These are phyloP conservation scores for Ptychobarbus kaznakovi DNA, from an alignment of 2,797 vertebrate genomes.

Conservation along the genomic window DNA sequence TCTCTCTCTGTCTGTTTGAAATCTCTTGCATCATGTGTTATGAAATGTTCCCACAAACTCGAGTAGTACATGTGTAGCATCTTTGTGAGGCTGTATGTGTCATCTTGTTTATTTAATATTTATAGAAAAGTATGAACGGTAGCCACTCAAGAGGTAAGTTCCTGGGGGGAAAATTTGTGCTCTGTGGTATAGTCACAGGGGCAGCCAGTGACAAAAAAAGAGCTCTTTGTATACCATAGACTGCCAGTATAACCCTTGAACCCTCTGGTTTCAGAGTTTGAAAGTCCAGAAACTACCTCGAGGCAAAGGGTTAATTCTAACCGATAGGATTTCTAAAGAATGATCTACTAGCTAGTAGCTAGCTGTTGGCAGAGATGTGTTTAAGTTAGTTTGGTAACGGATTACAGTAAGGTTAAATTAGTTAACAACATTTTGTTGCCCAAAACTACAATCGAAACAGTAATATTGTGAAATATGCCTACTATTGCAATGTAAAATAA, in stretches of 20 bases:
- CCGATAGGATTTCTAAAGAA: not conserved
- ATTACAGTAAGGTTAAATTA: not conserved
- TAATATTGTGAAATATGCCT: not conserved
- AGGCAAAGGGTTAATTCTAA: not conserved
- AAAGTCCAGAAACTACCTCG: conserved; percentile 13
- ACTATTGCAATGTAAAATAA: not conserved
- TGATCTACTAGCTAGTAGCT: not conserved
- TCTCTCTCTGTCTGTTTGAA: conserved; percentile 25
- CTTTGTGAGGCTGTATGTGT: conserved; percentile 38
- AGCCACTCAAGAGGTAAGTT: conserved; percentile 66
- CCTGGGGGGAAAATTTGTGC: conserved; percentile 65
- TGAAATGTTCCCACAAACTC: conserved; percentile 56
- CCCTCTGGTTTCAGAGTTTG: conserved; percentile 3
- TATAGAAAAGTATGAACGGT: conserved; percentile 66
- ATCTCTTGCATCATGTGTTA: conserved; percentile 46
- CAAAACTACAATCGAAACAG: not conserved
- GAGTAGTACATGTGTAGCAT: conserved; percentile 38
- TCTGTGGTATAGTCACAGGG: conserved; percentile 22
- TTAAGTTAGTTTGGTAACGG: not conserved
- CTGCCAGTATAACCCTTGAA: conserved; percentile 21
- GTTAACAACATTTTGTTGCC: not conserved
- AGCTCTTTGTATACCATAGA: conserved; percentile 61
- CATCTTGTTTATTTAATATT: conserved; percentile 70
- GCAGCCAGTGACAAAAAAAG: conserved; percentile 53
- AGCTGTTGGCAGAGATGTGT: not conserved